Conservation (phyloP, 2,797 vertebrate species). For the Callimico goeldii region DNA sequence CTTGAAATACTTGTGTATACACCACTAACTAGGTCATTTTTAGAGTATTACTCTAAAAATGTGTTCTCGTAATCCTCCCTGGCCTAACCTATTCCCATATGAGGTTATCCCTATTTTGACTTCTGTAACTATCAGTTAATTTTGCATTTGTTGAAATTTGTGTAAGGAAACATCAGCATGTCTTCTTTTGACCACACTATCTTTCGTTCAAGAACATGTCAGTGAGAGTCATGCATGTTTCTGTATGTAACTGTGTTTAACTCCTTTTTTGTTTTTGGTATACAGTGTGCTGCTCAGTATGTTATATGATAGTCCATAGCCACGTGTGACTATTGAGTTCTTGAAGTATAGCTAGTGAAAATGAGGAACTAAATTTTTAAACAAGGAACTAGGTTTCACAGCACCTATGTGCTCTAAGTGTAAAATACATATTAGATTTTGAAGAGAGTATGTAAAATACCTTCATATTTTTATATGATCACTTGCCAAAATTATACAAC, state of each 20-base stretch:
- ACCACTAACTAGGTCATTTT: neutral
- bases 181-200: neutral
- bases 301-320: neutral
- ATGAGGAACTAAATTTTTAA: neutral
- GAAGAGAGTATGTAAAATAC: neutral
- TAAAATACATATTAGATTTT: neutral
- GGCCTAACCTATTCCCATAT: neutral
- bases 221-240: neutral
- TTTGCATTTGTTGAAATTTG: neutral
- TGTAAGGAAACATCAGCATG: neutral
- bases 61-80: neutral
- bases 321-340: neutral
- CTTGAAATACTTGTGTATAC: neutral
- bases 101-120: neutral
- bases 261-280: neutral
- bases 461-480: neutral
- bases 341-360: neutral
- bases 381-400: neutral
- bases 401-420: neutral
- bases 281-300: neutral
- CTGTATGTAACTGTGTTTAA: neutral
- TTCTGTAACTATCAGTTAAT: neutral
- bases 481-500: neutral
- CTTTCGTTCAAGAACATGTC: neutral
- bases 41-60: neutral